These are phyloP conservation scores for Meleagris gallopavo DNA, from an alignment of 2,113 vertebrate species.

Conservation along the genomic window DNA sequence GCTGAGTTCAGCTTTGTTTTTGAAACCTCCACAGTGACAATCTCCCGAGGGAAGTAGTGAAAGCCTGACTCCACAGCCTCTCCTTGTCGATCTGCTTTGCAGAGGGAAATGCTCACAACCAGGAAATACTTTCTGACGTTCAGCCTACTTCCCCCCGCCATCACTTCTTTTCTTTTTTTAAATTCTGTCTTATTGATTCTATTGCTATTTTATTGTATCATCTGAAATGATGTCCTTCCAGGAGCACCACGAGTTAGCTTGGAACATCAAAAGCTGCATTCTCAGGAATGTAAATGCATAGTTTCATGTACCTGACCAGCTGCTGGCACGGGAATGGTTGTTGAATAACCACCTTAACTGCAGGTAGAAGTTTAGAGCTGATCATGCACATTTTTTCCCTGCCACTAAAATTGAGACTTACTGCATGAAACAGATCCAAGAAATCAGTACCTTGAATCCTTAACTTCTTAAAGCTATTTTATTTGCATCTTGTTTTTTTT, in stretches of 20 bases:
- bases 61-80: constrained; percentile 67
- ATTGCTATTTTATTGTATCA: constrained; percentile 39
- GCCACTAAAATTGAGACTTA: constrained; percentile 3
- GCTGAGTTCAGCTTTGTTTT: constrained; percentile 75
- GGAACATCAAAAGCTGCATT: background rate
- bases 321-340: background rate
- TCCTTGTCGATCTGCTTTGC: constrained; percentile 61
- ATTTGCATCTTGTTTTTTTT: background rate
- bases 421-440: background rate
- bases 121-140: constrained; percentile 70
- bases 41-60: constrained; percentile 65
- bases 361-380: constrained; percentile 25
- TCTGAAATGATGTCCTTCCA: constrained; percentile 20
- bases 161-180: background rate
- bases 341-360: constrained; percentile 5
- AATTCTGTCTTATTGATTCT: constrained; percentile 44
- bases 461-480: background rate
- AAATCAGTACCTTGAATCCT: background rate
- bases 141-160: background rate
- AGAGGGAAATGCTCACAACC: constrained; percentile 45
- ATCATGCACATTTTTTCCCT: background rate
- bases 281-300: constrained; percentile 10
- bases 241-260: background rate
- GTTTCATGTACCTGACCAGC: background rate
- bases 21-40: constrained; percentile 63